Percentiles rank a stretch among this genome's conserved stretches.
These are phyloP conservation scores for Motacilla alba DNA, from an alignment of 2,113 vertebrate genomes.

Conservation along the genomic window DNA sequence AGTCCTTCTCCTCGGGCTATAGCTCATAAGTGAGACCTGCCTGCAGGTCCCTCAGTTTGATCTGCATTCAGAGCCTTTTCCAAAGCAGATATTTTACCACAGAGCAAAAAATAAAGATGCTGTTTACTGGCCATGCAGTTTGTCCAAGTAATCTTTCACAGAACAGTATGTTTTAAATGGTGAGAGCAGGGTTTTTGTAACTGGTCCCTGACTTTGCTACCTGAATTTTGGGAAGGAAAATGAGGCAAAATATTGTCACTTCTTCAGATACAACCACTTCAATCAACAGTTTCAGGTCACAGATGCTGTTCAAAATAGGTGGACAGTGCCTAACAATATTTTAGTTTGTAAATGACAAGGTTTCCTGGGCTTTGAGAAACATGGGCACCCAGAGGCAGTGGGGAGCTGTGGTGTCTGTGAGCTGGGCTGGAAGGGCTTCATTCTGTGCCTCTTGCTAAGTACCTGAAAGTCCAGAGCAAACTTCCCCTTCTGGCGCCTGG, in stretches of 20 bases:
- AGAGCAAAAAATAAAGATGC: neutral
- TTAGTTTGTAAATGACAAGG: neutral
- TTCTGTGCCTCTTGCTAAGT: neutral
- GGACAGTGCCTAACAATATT: neutral
- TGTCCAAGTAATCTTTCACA: neutral
- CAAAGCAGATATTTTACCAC: neutral
- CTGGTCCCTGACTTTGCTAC: neutral
- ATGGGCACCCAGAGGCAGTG: fast-evolving
- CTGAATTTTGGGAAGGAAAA: neutral
- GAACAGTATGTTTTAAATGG: neutral
- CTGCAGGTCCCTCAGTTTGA: neutral
- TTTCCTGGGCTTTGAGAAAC: neutral
- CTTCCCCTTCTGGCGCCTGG: neutral
- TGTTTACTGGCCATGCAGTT: neutral
- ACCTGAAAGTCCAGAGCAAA: neutral
- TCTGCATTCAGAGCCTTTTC: neutral
- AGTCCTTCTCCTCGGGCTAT: neutral
- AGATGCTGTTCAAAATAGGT: neutral
- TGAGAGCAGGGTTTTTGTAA: neutral
- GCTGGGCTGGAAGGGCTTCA: neutral
- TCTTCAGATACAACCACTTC: neutral
- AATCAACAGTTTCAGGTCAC: neutral
- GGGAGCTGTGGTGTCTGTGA: neutral
- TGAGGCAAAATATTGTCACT: neutral
- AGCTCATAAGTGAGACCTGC: neutral